Evolutionary conservation across 2,888 invertebrate genomes (phyloP).

Genomic region (Biston betularia): DNA sequence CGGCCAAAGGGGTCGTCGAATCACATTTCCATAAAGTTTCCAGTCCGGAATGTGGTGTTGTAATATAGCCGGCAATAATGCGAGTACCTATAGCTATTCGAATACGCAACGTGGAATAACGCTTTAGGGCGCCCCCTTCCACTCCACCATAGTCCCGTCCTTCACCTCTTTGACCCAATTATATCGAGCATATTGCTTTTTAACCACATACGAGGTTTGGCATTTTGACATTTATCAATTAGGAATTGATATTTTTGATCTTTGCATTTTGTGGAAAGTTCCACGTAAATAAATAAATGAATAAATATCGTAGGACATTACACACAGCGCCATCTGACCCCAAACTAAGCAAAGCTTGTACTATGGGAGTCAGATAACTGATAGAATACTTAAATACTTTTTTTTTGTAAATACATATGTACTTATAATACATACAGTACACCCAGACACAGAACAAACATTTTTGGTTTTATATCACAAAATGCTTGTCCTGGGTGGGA

Average conservation of each 20-base stretch:
- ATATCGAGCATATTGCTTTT: conserved; percentile 60
- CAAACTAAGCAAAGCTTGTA: no score
- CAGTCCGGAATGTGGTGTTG: conserved; percentile 72
- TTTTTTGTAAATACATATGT: no score
- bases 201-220: conserved; percentile 38
- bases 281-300: no score
- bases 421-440: no score
- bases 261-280: conserved; percentile 15
- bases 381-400: no score
- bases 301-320: no score
- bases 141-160: conserved; percentile 64
- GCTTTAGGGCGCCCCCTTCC: conserved; percentile 57
- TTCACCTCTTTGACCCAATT: conserved; percentile 80
- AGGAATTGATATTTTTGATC: conserved; percentile 29
- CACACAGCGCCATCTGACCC: no score
- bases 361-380: no score
- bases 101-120: conserved; percentile 70
- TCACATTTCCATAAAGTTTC: conserved; percentile 79
- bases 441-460: no score
- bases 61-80: conserved; percentile 74
- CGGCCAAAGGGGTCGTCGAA: conserved; percentile 73
- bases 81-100: conserved; percentile 64
- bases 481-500: no score
- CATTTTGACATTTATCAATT: conserved; percentile 31
- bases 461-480: no score